Percentiles rank a stretch among this genome's conserved stretches.
These are phyloP conservation scores for Imbricaverruca yamaguchii DNA, from an alignment of 2,888 invertebrate genomes.

Conservation along the genomic window DNA sequence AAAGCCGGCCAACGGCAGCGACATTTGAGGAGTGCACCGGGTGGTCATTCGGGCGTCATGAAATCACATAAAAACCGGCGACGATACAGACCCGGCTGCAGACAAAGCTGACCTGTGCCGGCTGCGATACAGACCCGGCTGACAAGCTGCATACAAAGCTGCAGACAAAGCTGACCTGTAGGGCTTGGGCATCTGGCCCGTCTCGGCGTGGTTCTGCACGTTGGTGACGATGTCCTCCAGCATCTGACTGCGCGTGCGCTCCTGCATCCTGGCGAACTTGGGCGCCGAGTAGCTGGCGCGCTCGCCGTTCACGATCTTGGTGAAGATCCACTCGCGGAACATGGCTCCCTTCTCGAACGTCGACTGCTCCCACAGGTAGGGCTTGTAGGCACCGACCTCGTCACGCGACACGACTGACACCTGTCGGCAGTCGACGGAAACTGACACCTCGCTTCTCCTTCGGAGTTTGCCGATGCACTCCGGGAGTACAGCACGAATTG, in stretches of 20 bases:
- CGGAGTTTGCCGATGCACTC: no score
- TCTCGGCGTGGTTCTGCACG: constrained; percentile 86
- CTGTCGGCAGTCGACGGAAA: constrained; percentile 33
- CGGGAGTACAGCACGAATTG: no score
- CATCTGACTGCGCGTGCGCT: constrained; percentile 86
- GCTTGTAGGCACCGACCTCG: constrained; percentile 91
- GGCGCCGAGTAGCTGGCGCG: constrained; percentile 89
- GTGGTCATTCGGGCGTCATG: no score
- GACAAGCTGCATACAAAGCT: no score
- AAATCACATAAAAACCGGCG: no score
- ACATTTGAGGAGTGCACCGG: no score
- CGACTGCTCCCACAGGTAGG: constrained; percentile 90
- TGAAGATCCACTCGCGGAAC: constrained; percentile 89
- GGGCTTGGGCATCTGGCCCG: constrained; percentile 91
- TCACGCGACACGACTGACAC: constrained; percentile 88
- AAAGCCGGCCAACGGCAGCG: no score
- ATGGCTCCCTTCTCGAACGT: constrained; percentile 89
- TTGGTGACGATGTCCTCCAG: constrained; percentile 89
- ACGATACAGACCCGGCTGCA: no score
- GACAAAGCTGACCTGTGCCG: constrained; percentile 49
- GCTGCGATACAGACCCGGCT: no score
- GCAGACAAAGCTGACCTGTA: constrained; percentile 53
- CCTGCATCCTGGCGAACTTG: constrained; percentile 91
- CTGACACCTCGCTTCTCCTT: no score
- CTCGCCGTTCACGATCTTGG: constrained; percentile 89